phyloP scores from a whole-genome alignment of 1,140 invertebrate genomes.

The Ceratina australensis region DNA sequence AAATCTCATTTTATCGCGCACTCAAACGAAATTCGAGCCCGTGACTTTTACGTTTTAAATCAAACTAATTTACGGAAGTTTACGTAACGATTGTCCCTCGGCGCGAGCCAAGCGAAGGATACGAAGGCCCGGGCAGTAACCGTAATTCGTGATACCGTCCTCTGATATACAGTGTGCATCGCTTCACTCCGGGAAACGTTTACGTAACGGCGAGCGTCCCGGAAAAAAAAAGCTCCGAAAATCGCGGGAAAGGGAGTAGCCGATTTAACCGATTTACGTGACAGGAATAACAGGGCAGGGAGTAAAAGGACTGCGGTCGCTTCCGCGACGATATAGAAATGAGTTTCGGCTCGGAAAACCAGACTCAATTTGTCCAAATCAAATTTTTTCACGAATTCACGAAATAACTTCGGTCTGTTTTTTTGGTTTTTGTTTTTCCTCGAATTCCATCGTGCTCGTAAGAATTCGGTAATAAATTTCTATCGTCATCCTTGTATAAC shows the following conservation, averaged over 20 bases:
- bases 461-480: too few species aligned
- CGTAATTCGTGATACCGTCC: background rate
- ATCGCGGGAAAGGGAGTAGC: slow-evolving; percentile 55
- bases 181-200: background rate
- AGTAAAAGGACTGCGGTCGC: background rate
- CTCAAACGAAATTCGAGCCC: background rate
- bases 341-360: background rate
- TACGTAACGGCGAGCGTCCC: background rate
- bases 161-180: background rate
- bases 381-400: background rate
- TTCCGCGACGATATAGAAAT: background rate
- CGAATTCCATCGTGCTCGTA: too few species aligned
- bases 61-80: background rate
- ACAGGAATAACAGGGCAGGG: slow-evolving; percentile 53
- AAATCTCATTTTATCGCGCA: background rate
- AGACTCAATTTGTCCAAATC: slow-evolving; percentile 8
- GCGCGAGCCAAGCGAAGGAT: accelerated
- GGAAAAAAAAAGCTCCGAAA: slow-evolving; percentile 32
- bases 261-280: slow-evolving; percentile 72
- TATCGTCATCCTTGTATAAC: too few species aligned
- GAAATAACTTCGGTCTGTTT: too few species aligned
- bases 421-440: too few species aligned
- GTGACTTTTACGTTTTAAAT: background rate
- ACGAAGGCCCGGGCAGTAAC: background rate
- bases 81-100: too few species aligned